Evolutionary conservation across 2,797 vertebrate genomes (phyloP).

Genomic region (Periophthalmus magnuspinnatus): DNA sequence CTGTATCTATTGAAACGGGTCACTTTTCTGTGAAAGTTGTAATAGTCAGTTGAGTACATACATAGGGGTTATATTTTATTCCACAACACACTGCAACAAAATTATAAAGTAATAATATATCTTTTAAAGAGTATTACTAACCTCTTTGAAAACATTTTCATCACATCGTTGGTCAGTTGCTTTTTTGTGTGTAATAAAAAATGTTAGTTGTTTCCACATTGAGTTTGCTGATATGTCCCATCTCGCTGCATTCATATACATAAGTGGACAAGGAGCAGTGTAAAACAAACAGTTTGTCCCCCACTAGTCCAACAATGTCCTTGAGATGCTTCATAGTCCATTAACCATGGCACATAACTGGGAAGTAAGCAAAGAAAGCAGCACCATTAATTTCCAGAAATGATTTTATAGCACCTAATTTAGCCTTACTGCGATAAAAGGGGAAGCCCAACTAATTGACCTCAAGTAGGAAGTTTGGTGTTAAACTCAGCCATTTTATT

Average conservation of each 20-base stretch:
- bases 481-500: background rate
- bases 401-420: conserved; percentile 11
- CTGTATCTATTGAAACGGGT: background rate
- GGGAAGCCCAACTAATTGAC: conserved; percentile 9
- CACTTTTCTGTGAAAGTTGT: background rate
- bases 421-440: conserved; percentile 6
- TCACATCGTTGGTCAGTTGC: background rate
- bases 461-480: background rate
- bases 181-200: background rate
- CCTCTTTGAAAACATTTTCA: background rate
- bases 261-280: conserved; percentile 7
- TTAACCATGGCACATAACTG: conserved; percentile 3
- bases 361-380: conserved; percentile 13
- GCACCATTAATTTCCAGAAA: conserved; percentile 13
- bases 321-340: conserved; percentile 14
- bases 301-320: background rate
- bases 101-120: too few species aligned
- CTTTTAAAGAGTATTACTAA: background rate
- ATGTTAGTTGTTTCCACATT: background rate
- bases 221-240: background rate
- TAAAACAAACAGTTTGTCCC: conserved; percentile 8
- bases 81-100: background rate
- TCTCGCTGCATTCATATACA: background rate
- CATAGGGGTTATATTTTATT: background rate
- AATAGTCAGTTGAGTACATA: background rate